Evolutionary conservation across 2,888 invertebrate species (phyloP), one percentile per base, ranked within the genome.

Genomic region (Tipula unca): DNA sequence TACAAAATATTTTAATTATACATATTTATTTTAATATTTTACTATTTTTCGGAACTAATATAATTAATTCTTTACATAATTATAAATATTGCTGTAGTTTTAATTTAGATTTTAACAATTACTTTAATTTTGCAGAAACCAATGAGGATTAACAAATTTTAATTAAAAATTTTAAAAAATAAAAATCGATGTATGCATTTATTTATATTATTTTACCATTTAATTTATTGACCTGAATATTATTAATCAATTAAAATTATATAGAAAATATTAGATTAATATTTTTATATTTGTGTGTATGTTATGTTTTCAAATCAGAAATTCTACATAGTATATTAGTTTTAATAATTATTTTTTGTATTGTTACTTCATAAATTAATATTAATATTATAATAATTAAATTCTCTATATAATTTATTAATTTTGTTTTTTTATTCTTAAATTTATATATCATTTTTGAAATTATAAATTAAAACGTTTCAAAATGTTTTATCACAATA

Each of bases 401-500:
- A 10, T 25, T 69, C 25, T 69, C 69, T 13, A n/a, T 48, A 17
- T 48, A 48, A 8, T 48, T 25, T 25, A 25, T 69, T 69, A 69
- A 69, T 69, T 69, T 69, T 69, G 8, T 20, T 17, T 48, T 48
- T 48, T 20, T 10, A 69, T 69, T 69, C 69, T 69, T 69, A 69
- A 17, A 17, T 48, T 48, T 48, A 48, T 17, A 48, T 48, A 48
- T 48, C 48, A 48, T 48, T 69, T 69, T 69, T 69, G 69, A 69
- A 69, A 69, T 25, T 69, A 69, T 25, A 69, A 69, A 69, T 69
- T 69, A 69, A 69, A 69, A 69, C 10, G 69, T 69, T 25, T 69
- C 69, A 69, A 69, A 69, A 69, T 69, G 25, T 69, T 69, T 69
- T 69, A 69, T 69, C 69, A 69, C 69, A 69, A 69, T 69, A 69